Conservation (phyloP, 2,888 invertebrate genomes). For the Netelia melanura region DNA sequence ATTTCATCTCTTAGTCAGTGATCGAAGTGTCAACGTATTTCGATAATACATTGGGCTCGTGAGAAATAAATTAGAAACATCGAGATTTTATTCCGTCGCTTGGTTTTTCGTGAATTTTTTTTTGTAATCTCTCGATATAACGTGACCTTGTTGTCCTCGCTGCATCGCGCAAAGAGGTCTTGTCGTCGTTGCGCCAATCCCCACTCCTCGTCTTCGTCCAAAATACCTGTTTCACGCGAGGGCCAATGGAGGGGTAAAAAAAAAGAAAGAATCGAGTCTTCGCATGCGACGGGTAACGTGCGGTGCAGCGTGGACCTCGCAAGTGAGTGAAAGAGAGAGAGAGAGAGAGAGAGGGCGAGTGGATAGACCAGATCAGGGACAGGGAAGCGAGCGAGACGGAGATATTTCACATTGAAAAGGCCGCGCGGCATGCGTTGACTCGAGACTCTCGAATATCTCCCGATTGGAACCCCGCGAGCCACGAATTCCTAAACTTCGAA, state of each 20-base stretch:
- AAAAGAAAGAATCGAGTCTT: slow-evolving; percentile 52
- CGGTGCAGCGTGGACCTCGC: slow-evolving; percentile 28
- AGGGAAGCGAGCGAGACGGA: slow-evolving; percentile 34
- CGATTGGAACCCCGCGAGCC: slow-evolving; percentile 37
- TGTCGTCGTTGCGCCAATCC: slow-evolving; percentile 70
- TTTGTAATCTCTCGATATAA: slow-evolving; percentile 38
- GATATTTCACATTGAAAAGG: slow-evolving; percentile 24
- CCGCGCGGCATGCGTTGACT: slow-evolving; percentile 39
- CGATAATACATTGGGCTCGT: no score
- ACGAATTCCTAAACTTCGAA: slow-evolving; percentile 59
- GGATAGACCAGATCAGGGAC: slow-evolving; percentile 68
- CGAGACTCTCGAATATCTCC: slow-evolving; percentile 23
- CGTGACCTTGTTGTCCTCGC: slow-evolving; percentile 62
- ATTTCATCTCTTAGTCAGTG: slow-evolving; percentile 54
- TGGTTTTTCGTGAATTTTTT: background rate
- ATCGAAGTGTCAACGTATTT: background rate
- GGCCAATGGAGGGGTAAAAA: slow-evolving; percentile 60
- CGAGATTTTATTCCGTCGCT: no score
- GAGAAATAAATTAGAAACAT: no score
- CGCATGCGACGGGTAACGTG: slow-evolving; percentile 40
- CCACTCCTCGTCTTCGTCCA: slow-evolving; percentile 56
- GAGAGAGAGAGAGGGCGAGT: slow-evolving; percentile 48
- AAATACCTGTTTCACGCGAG: slow-evolving; percentile 78
- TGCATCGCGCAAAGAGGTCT: slow-evolving; percentile 50
- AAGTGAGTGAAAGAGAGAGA: slow-evolving; percentile 37